These are phyloP conservation scores for Palaemon carinicauda DNA, from an alignment of 1,140 invertebrate species.

Conservation along the genomic window DNA sequence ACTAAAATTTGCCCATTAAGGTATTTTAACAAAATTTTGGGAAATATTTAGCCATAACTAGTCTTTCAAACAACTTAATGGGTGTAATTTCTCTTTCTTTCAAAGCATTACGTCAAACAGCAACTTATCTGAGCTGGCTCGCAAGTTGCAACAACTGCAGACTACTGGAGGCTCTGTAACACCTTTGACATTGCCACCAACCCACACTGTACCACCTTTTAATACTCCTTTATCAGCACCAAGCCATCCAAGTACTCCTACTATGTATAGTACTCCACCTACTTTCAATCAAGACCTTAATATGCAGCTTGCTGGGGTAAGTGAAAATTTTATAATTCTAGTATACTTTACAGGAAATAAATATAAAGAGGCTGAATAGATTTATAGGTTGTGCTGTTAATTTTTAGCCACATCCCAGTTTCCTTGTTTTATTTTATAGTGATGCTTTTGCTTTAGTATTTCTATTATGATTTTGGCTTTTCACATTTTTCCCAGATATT, in stretches of 20 bases:
- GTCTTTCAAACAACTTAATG: neutral
- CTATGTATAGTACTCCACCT: constrained; percentile 18
- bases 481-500: too few species aligned
- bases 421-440: too few species aligned
- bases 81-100: neutral
- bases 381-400: neutral
- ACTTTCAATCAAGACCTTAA: constrained; percentile 46
- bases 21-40: neutral
- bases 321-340: neutral
- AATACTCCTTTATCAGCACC: neutral
- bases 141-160: constrained; percentile 33
- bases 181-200: neutral
- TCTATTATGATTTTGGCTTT: too few species aligned
- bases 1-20: too few species aligned
- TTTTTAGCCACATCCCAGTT: too few species aligned
- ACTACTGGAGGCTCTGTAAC: constrained; percentile 15
- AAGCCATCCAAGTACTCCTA: constrained; percentile 44
- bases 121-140: constrained; percentile 44
- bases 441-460: too few species aligned
- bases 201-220: constrained; percentile 19
- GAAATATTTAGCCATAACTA: neutral
- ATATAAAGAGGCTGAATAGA: neutral
- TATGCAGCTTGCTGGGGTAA: constrained; percentile 44
- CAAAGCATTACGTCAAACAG: constrained; percentile 47
- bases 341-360: neutral